Conservation (phyloP, 2,888 invertebrate genomes). For the Epicampocera succincta region DNA sequence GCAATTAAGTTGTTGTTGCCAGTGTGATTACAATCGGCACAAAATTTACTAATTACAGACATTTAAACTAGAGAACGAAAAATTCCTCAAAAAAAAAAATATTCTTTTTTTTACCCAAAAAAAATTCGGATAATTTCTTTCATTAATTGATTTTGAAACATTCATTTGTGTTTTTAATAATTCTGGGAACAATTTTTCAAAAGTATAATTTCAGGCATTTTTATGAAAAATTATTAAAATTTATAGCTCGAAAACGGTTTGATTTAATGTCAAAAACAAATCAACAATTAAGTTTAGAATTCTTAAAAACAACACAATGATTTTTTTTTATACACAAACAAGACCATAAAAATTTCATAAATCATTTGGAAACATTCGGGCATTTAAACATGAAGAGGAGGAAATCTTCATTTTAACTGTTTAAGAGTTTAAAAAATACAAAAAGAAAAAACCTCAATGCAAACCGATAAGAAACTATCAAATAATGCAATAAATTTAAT, state of each 20-base stretch:
- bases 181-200: slow-evolving; percentile 43
- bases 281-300: slow-evolving; percentile 25
- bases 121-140: too few relatives aligned
- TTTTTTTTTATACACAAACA: slow-evolving; percentile 24
- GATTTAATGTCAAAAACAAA: slow-evolving; percentile 19
- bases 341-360: slow-evolving; percentile 55
- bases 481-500: slow-evolving; percentile 63
- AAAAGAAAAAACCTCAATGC: slow-evolving; percentile 20
- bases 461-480: slow-evolving; percentile 54
- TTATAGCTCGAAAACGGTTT: slow-evolving; percentile 4
- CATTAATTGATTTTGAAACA: neutral
- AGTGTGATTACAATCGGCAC: too few relatives aligned
- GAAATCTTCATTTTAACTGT: slow-evolving; percentile 36
- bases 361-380: slow-evolving; percentile 37
- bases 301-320: slow-evolving; percentile 1
- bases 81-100: too few relatives aligned
- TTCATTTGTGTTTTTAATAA: neutral
- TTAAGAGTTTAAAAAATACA: slow-evolving; percentile 1
- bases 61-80: too few relatives aligned
- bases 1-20: too few relatives aligned
- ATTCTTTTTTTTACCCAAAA: too few relatives aligned
- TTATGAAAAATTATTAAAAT: slow-evolving; percentile 26
- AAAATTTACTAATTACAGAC: too few relatives aligned
- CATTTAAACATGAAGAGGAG: slow-evolving; percentile 26
- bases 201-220: neutral